phyloP scores from a whole-genome alignment of 2,888 invertebrate genomes.

The Agrochola circellaris region DNA sequence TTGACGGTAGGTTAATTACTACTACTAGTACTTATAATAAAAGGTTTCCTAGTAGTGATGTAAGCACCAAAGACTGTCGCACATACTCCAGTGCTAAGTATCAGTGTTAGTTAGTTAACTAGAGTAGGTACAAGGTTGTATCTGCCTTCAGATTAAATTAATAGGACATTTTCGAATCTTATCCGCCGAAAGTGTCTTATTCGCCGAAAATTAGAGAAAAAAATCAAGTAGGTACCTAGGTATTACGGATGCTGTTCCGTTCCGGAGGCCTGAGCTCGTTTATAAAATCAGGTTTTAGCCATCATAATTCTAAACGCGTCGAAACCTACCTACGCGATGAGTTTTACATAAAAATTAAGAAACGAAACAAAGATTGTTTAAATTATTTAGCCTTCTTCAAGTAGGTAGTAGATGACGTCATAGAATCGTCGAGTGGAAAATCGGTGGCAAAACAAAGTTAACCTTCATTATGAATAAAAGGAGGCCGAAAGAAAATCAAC shows the following conservation, averaged over 20 bases:
- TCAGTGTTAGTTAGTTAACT: neutral
- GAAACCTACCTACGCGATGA: constrained; percentile 22
- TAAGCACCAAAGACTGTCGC: neutral
- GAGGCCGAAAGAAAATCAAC: neutral
- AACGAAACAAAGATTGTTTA: constrained; percentile 14
- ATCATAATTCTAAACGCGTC: constrained; percentile 6
- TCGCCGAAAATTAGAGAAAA: neutral
- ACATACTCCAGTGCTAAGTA: neutral
- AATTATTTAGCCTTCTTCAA: constrained; percentile 21
- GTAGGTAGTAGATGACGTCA: constrained; percentile 40
- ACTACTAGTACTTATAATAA: constrained; percentile 3
- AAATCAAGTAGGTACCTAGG: neutral
- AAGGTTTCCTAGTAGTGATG: constrained; percentile 9
- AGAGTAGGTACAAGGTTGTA: neutral
- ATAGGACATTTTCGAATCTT: neutral
- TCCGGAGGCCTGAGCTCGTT: constrained; percentile 35
- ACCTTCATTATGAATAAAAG: constrained; percentile 3
- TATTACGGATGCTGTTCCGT: constrained; percentile 16
- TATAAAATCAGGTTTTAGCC: constrained; percentile 43
- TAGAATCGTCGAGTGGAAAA: constrained; percentile 24
- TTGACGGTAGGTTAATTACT: constrained; percentile 2
- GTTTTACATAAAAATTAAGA: constrained; percentile 27
- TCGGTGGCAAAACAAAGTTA: constrained; percentile 12
- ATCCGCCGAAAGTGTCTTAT: neutral
- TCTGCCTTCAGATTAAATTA: neutral